Evolutionary conservation across 2,888 invertebrate genomes (phyloP).

Genomic region (Orthonychiurus folsomi): DNA sequence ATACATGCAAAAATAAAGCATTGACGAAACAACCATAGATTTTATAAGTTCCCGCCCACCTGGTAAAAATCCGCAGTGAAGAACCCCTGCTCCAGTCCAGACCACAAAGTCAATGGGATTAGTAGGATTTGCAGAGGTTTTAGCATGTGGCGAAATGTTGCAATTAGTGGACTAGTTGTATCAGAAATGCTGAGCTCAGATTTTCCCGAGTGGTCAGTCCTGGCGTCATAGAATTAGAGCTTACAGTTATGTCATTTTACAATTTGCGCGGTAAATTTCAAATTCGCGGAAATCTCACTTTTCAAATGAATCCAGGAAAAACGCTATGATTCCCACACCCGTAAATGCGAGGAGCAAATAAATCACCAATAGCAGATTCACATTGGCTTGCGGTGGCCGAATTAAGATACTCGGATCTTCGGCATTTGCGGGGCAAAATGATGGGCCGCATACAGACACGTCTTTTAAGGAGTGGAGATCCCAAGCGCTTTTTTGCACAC

Average conservation of each 20-base stretch:
- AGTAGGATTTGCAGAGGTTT: constrained; percentile 85
- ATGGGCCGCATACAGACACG: constrained; percentile 58
- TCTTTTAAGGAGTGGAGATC: constrained; percentile 45
- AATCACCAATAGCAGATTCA: constrained; percentile 79
- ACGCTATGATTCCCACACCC: constrained; percentile 74
- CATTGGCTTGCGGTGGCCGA: constrained; percentile 69
- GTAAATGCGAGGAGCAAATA: constrained; percentile 77
- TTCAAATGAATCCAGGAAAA: constrained; percentile 89
- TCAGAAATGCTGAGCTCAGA: constrained; percentile 61
- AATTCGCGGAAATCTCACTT: not conserved
- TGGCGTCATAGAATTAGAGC: too few relatives aligned
- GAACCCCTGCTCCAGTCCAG: constrained; percentile 87
- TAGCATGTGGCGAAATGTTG: constrained; percentile 81
- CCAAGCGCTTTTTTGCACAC: constrained; percentile 46
- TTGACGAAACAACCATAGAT: not conserved
- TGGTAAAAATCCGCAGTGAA: constrained; percentile 28
- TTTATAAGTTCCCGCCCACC: constrained; percentile 43
- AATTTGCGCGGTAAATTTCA: too few relatives aligned
- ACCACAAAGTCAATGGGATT: constrained; percentile 91
- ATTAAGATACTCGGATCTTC: constrained; percentile 48
- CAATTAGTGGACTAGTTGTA: constrained; percentile 71
- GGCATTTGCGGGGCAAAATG: constrained; percentile 55
- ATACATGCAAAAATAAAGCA: too few relatives aligned
- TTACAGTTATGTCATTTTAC: too few relatives aligned
- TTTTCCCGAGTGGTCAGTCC: too few relatives aligned